Conservation (phyloP, 1,140 invertebrate genomes). For the Schmidtea mediterranea region DNA sequence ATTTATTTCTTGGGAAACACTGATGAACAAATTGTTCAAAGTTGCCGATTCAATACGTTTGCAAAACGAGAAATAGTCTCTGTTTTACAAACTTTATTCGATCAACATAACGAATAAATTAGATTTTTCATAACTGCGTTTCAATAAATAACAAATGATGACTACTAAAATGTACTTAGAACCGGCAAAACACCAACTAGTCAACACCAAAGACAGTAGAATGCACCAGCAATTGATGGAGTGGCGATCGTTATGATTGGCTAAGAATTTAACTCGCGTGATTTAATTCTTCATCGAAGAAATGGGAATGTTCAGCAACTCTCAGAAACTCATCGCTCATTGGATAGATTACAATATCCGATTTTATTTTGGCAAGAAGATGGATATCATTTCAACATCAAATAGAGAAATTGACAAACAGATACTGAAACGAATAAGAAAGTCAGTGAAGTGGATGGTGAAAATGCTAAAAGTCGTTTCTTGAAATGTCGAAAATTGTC, state of each 20-base stretch:
- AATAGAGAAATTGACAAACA: too few species aligned
- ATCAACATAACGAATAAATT: constrained; percentile 18
- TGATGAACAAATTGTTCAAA: constrained; percentile 6
- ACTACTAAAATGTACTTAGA: constrained; percentile 14
- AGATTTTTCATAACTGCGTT: constrained; percentile 18
- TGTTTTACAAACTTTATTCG: constrained; percentile 16
- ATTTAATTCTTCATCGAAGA: too few species aligned
- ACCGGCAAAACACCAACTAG: constrained; percentile 18
- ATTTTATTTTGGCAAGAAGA: too few species aligned
- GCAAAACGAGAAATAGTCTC: constrained; percentile 6
- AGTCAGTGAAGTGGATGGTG: too few species aligned
- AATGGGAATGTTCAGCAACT: constrained; percentile 12
- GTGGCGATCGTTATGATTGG: constrained; percentile 19
- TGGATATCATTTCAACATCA: too few species aligned
- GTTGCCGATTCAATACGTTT: background rate
- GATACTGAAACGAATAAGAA: too few species aligned
- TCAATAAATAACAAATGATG: constrained; percentile 12
- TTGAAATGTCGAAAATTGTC: too few species aligned
- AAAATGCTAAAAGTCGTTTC: too few species aligned
- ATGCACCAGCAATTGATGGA: constrained; percentile 18
- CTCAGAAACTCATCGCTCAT: too few species aligned
- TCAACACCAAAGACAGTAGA: constrained; percentile 22
- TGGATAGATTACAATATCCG: too few species aligned
- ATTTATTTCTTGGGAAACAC: constrained; percentile 16
- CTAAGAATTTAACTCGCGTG: too few species aligned